phyloP scores from a whole-genome alignment of 2,888 invertebrate species.

The Pterostichus madidus region DNA sequence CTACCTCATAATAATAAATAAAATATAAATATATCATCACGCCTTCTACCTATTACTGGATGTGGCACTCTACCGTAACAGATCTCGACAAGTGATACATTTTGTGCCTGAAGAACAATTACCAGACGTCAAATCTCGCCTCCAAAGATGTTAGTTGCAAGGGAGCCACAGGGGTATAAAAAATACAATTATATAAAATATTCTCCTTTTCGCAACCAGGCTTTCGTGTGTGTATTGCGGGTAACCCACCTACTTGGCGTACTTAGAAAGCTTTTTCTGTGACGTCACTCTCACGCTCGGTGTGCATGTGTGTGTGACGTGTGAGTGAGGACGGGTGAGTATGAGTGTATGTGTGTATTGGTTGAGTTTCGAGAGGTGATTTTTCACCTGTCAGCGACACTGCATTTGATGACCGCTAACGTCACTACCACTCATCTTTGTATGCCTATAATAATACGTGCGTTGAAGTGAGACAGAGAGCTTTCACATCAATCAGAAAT shows the following conservation, averaged over 20 bases:
- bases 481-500: conserved; percentile 19
- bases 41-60: no score
- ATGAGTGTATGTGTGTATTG: conserved; percentile 12
- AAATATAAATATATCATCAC: no score
- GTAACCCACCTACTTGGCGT: neutral
- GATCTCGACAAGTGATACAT: no score
- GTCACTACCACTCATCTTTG: conserved; percentile 51
- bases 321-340: no score
- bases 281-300: neutral
- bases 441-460: conserved; percentile 32
- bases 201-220: neutral
- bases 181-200: no score
- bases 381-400: conserved; percentile 73
- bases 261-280: neutral
- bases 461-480: conserved; percentile 2
- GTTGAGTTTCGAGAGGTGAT: conserved; percentile 71
- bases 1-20: no score
- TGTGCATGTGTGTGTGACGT: neutral
- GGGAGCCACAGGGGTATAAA: no score
- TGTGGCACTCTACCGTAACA: no score
- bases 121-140: no score
- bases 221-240: neutral
- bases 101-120: no score
- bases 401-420: conserved; percentile 46
- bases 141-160: no score